Base-by-base conservation (phyloP, 1,140 invertebrate species). In the Halesus radiatus region DNA sequence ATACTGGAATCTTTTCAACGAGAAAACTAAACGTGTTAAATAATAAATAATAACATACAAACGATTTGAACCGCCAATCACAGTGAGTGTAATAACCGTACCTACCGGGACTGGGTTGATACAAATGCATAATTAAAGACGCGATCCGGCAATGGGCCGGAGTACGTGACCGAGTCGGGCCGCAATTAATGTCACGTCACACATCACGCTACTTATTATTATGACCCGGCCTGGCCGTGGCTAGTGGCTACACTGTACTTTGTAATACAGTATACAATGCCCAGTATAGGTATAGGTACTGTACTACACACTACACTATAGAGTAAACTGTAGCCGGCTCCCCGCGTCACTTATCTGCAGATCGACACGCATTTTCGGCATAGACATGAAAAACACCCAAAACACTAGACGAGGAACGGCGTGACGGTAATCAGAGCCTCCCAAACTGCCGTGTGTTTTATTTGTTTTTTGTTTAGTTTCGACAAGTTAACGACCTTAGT, bases 161-260 rank as follows among this genome's bases (percentile, higher is more conserved):
- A 50, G 75, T 77, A 81, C 62, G 80, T 81, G 77, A 29, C 56
- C 52, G 62, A 56, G 50, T 29, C 58, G 72, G 78, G 73, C 52
- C 72, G 77, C 81, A 82, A 82, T 82, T 82, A 82, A 22, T 76
- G 77, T 82, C 81, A 82, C 81, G 81, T 70, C 70, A 75, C 77
- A 82, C 81, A 77, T 66, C 81, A 81, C 72, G 70, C 29, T 62
- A 54, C 15, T 78, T 77, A 50, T n/a, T 70, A 22, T 37, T 37
- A 37, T 6, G 32, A 37, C 26, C 26, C 26, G 26, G 26, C 5
- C 26, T 29, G 26, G 26, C 26, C 26, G 26, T 29, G 26, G 26
- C 26, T 5, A 29, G 32, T 8, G 32, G 32, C 32, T 37, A 37
- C 32, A 37, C 32, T 8, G 32, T 37, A 8, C 32, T n/a, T n/a